Percentiles rank a stretch among this genome's conserved stretches.
These are phyloP conservation scores for Sterna hirundo DNA, from an alignment of 2,113 vertebrate species.

Conservation along the genomic window DNA sequence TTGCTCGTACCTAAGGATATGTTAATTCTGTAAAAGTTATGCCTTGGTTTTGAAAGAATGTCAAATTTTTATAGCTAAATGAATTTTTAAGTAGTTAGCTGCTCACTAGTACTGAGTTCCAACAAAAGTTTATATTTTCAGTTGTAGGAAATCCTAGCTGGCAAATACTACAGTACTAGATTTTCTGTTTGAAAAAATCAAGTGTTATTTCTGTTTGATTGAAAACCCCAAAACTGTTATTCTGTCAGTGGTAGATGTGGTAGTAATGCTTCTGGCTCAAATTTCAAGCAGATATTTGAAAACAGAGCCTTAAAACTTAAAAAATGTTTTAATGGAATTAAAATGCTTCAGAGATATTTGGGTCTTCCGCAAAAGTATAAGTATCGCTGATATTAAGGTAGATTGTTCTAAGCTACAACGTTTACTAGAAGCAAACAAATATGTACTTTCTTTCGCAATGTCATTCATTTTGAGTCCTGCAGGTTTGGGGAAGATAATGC, in stretches of 20 bases:
- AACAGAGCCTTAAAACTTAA: background rate
- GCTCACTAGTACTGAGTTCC: background rate
- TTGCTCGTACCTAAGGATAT: background rate
- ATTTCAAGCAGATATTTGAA: background rate
- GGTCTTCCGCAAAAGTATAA: background rate
- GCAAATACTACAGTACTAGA: background rate
- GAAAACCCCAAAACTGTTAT: background rate
- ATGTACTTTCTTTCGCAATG: background rate
- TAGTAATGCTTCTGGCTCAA: background rate
- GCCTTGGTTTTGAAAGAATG: background rate
- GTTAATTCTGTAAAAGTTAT: conserved; percentile 13
- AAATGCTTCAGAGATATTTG: background rate
- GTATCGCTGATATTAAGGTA: background rate
- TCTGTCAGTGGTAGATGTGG: background rate
- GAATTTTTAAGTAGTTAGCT: background rate
- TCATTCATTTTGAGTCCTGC: background rate
- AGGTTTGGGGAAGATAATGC: background rate
- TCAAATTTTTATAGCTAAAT: background rate
- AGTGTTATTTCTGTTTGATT: background rate
- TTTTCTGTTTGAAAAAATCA: background rate
- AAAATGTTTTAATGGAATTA: background rate
- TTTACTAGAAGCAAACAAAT: background rate
- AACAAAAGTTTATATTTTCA: background rate
- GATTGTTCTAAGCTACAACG: background rate
- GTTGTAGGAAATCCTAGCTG: background rate